Conservation (phyloP, 2,888 invertebrate species). For the Nephrocerus scutellatus region DNA sequence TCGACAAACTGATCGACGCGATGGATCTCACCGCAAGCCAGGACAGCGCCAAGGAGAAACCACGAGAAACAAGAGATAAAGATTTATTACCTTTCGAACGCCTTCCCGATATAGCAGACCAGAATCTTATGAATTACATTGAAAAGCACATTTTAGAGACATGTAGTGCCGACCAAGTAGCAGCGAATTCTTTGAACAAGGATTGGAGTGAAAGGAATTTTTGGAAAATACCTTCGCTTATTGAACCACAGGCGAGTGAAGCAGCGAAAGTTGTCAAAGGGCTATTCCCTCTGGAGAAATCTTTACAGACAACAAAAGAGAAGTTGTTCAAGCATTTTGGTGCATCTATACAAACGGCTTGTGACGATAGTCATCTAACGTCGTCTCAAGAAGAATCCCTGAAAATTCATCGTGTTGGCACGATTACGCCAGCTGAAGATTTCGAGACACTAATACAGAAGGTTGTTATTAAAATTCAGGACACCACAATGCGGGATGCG, state of each 20-base stretch:
- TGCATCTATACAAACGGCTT: slow-evolving; percentile 17
- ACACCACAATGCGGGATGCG: slow-evolving; percentile 31
- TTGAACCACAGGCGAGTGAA: slow-evolving; percentile 49
- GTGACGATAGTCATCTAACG: slow-evolving; percentile 3
- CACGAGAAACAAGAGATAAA: slow-evolving; percentile 38
- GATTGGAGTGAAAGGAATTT: slow-evolving; percentile 39
- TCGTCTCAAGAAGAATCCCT: slow-evolving; percentile 15
- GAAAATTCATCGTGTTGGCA: slow-evolving; percentile 52
- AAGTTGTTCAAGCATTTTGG: slow-evolving; percentile 26
- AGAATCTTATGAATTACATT: slow-evolving; percentile 36
- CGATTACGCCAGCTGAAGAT: slow-evolving; percentile 56
- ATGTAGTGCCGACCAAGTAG: slow-evolving; percentile 12
- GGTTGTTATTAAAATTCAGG: slow-evolving; percentile 34
- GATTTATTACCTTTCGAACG: slow-evolving; percentile 52
- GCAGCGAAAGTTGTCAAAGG: slow-evolving; percentile 50
- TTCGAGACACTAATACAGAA: slow-evolving; percentile 49
- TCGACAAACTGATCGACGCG: slow-evolving; percentile 59
- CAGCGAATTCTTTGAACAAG: not conserved
- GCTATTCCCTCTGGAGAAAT: slow-evolving; percentile 50
- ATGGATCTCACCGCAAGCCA: slow-evolving; percentile 55
- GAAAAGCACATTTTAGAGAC: slow-evolving; percentile 29
- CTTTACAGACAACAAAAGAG: slow-evolving; percentile 42
- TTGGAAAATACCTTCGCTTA: slow-evolving; percentile 49
- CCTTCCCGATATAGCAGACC: slow-evolving; percentile 47
- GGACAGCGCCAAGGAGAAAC: slow-evolving; percentile 30